A percentile compares a stretch with the other conserved stretches of the same genome.
Evolutionary conservation across 1,140 invertebrate genomes (phyloP).

Genomic region (Tyrophagus putrescentiae): DNA sequence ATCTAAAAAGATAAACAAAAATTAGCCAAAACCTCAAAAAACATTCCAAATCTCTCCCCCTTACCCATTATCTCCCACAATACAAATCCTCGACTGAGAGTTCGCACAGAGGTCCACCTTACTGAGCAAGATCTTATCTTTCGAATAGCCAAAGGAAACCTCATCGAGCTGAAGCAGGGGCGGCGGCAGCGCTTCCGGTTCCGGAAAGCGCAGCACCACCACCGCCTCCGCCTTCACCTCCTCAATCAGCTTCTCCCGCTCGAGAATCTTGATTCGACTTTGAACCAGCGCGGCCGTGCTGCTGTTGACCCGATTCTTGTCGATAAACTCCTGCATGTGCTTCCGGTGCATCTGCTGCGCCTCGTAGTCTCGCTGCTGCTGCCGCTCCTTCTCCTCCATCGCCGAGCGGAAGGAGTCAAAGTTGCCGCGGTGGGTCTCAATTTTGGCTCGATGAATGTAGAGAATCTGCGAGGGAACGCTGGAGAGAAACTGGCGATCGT

Average conservation of each 20-base stretch:
- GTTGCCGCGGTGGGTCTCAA: constrained; percentile 82
- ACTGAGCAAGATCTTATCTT: constrained; percentile 30
- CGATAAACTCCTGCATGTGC: constrained; percentile 93
- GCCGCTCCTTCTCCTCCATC: constrained; percentile 81
- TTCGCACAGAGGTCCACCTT: constrained; percentile 59
- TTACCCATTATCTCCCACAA: constrained; percentile 81
- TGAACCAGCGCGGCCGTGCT: constrained; percentile 78
- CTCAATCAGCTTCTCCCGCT: constrained; percentile 41
- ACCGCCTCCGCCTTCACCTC: constrained; percentile 84
- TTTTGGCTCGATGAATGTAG: constrained; percentile 70
- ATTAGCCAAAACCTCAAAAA: no score
- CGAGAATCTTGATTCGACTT: constrained; percentile 92
- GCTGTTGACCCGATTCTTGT: constrained; percentile 95
- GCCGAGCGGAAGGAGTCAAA: constrained; percentile 91
- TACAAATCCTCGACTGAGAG: constrained; percentile 89
- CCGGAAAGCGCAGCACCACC: constrained; percentile 80
- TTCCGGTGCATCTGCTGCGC: constrained; percentile 85
- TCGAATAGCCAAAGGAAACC: constrained; percentile 69
- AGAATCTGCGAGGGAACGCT: constrained; percentile 92
- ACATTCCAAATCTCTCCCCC: no score
- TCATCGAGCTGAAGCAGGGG: constrained; percentile 91
- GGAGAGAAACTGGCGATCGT: constrained; percentile 92
- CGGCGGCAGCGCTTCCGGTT: constrained; percentile 74
- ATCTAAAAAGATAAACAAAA: constrained; percentile 33
- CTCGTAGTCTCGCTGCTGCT: constrained; percentile 91